phyloP scores from a whole-genome alignment of 2,888 invertebrate species.

The Melipona beecheii region DNA sequence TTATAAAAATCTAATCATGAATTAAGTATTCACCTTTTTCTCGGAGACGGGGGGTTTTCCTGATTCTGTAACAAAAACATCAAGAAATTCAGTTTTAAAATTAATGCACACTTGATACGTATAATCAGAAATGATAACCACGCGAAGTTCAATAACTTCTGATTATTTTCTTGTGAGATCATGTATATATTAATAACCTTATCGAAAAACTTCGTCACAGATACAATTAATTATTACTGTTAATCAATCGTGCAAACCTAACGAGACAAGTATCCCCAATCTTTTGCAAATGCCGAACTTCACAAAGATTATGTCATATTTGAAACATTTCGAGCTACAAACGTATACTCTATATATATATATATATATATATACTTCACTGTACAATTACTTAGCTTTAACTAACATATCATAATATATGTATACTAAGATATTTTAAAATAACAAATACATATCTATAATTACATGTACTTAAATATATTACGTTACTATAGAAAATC shows the following conservation, averaged over 20 bases:
- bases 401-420: neutral
- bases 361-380: neutral
- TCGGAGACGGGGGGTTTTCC: constrained; percentile 66
- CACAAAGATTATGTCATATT: neutral
- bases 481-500: neutral
- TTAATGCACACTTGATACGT: neutral
- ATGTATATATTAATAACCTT: constrained; percentile 29
- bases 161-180: neutral
- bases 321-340: neutral
- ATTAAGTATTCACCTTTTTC: constrained; percentile 63
- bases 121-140: neutral
- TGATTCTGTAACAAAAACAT: constrained; percentile 59
- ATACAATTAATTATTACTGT: constrained; percentile 26
- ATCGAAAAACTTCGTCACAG: constrained; percentile 15
- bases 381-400: neutral
- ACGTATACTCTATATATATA: neutral
- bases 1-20: neutral
- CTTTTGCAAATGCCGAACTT: neutral
- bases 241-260: neutral
- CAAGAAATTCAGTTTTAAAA: neutral
- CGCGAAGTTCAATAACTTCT: constrained; percentile 5
- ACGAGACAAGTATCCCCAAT: neutral
- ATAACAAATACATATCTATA: neutral
- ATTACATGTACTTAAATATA: neutral
- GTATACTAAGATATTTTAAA: neutral